A percentile compares a stretch with the other conserved stretches of the same genome.
Evolutionary conservation across 2,888 invertebrate species (phyloP).

Genomic region (Himalopsyche japonica): DNA sequence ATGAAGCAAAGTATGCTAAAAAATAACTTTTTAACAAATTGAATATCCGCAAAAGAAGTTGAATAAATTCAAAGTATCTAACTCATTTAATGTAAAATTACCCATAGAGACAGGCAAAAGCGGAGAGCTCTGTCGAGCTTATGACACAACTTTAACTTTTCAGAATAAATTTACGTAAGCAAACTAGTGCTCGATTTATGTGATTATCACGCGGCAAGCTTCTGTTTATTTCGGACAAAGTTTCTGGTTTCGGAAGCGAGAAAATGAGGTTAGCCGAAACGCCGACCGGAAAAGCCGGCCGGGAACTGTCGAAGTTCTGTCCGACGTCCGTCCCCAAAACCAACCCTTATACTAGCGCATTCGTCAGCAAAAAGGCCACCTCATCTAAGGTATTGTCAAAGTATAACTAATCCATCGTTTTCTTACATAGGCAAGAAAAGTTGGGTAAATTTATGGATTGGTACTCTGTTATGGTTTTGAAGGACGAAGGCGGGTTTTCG

Average conservation of each 20-base stretch:
- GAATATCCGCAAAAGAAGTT: too few species aligned
- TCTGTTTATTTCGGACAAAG: not conserved
- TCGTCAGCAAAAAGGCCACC: not conserved
- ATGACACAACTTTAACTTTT: not conserved
- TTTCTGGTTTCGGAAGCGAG: not conserved
- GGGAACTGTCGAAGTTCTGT: not conserved
- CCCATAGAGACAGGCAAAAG: not conserved
- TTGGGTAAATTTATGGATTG: too few species aligned
- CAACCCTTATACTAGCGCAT: not conserved
- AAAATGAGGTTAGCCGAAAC: not conserved
- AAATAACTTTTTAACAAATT: too few species aligned
- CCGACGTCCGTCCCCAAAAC: not conserved
- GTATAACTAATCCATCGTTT: not conserved
- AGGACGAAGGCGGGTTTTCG: too few species aligned
- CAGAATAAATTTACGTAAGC: not conserved
- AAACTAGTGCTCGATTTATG: not conserved
- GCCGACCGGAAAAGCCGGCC: not conserved
- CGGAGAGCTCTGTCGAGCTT: not conserved
- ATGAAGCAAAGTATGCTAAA: too few species aligned
- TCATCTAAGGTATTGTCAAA: not conserved
- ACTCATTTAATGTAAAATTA: not conserved
- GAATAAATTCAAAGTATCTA: not conserved
- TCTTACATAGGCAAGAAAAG: not conserved
- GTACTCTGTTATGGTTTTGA: too few species aligned
- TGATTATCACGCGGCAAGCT: not conserved